Evolutionary conservation across 2,888 invertebrate genomes (phyloP).

Genomic region (Chrysotoxum bicinctum): DNA sequence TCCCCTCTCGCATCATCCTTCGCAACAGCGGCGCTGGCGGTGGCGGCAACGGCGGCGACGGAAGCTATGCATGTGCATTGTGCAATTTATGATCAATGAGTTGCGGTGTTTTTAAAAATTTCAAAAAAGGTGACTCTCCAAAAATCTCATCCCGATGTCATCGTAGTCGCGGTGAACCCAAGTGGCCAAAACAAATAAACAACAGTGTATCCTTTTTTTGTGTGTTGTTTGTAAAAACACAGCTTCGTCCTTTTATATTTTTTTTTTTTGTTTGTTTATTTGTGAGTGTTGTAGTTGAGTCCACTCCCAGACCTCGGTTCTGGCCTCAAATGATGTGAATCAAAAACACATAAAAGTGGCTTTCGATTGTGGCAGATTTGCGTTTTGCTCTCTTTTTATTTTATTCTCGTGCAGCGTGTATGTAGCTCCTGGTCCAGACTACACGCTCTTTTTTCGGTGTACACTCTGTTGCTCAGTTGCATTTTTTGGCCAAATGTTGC

Average conservation of each 20-base stretch:
- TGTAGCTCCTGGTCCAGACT: not conserved
- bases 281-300: slow-evolving; percentile 53
- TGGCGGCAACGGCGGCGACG: not conserved
- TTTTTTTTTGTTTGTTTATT: slow-evolving; percentile 46
- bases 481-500: slow-evolving; percentile 57
- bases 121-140: slow-evolving; percentile 17
- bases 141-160: slow-evolving; percentile 49
- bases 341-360: slow-evolving; percentile 76
- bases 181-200: slow-evolving; percentile 70
- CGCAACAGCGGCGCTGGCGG: too few species aligned
- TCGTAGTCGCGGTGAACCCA: slow-evolving; percentile 63
- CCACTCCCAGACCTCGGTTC: slow-evolving; percentile 50
- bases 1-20: not conserved
- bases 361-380: slow-evolving; percentile 76
- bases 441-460: slow-evolving; percentile 2
- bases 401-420: slow-evolving; percentile 26
- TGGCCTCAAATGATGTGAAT: slow-evolving; percentile 69
- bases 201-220: slow-evolving; percentile 34
- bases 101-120: slow-evolving; percentile 45
- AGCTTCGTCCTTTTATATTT: slow-evolving; percentile 28
- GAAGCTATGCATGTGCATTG: slow-evolving; percentile 11
- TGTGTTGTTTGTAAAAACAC: not conserved
- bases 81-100: slow-evolving; percentile 64
- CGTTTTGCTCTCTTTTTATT: slow-evolving; percentile 71
- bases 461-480: slow-evolving; percentile 65